phyloP scores from a whole-genome alignment of 2,797 vertebrate genomes.

The Heliangelus exortis region DNA sequence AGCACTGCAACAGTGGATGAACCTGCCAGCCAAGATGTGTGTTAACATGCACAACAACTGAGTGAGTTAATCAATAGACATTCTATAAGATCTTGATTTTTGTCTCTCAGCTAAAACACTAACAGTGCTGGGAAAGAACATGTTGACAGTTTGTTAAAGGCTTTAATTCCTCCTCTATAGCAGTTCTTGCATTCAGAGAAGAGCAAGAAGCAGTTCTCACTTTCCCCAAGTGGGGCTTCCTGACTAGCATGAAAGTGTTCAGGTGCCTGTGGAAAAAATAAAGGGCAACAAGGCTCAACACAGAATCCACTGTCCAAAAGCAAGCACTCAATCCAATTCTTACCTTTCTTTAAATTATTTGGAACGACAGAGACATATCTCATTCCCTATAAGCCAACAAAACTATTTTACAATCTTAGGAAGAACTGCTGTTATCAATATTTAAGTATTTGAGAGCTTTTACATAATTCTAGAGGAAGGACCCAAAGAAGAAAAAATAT shows the following conservation, averaged over 20 bases:
- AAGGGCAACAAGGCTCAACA: background rate
- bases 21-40: background rate
- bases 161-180: background rate
- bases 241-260: background rate
- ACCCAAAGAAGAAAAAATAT: background rate
- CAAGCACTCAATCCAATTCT: background rate
- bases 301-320: background rate
- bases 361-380: background rate
- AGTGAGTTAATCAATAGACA: background rate
- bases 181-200: background rate
- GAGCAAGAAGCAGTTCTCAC: background rate
- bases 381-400: background rate
- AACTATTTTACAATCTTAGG: background rate
- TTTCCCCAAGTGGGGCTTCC: background rate
- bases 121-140: background rate
- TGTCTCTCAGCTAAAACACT: background rate
- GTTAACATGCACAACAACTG: background rate
- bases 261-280: background rate
- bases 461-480: background rate
- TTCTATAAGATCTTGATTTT: background rate
- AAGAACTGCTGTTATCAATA: background rate
- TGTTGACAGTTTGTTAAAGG: background rate
- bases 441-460: background rate
- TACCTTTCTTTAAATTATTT: background rate
- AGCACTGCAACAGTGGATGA: background rate